Base-by-base conservation (phyloP, 2,888 invertebrate species). In the Cosmia pyralina region DNA sequence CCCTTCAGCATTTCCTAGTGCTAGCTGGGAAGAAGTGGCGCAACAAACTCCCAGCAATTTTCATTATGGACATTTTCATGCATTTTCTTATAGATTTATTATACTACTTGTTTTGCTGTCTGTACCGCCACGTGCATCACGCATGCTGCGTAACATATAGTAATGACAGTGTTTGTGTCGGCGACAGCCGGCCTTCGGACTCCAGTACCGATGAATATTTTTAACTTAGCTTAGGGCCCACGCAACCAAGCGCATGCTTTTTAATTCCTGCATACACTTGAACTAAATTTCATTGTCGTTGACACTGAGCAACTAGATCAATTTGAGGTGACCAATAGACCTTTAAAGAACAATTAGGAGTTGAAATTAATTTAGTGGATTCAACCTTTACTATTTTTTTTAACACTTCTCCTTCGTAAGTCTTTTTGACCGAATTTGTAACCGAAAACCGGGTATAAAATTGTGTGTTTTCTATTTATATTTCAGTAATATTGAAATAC, bases 111-210 rank as follows among this genome's bases (percentile, higher is more conserved):
- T 77, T 76, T 60, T 92, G 90, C 87, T 84, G 81, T 84, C 93
- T 22, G 82, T 94, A 91, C 92, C 66, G 69, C 83, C 94, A 93
- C 93, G 93, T 92, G 92, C 91, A 92, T 81, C 91, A 90, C 92
- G 93, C 95, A 93, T 93, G 94, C 90, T 88, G 90, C 89, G 91
- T 90, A 90, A 88, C 90, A 86, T 84, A 87, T 85, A 89, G 90
- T 90, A 92, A 90, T 88, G 92, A 88, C 89, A 88, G 90, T 83
- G 89, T 90, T 87, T 88, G 88, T 86, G 81, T 77, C 75, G 87
- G 79, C 88, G 86, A 84, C 88, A 81, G 84, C 79, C 86, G 92
- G 89, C 93, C 93, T 92, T 93, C 93, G 82, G 55, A 72, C 70
- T 83, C 84, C 72, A 83, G 83, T 65, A 50, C 82, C 80, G 79